Evolutionary conservation across 2,888 invertebrate species (phyloP).

Genomic region (Leptinotarsa rubiginosa): DNA sequence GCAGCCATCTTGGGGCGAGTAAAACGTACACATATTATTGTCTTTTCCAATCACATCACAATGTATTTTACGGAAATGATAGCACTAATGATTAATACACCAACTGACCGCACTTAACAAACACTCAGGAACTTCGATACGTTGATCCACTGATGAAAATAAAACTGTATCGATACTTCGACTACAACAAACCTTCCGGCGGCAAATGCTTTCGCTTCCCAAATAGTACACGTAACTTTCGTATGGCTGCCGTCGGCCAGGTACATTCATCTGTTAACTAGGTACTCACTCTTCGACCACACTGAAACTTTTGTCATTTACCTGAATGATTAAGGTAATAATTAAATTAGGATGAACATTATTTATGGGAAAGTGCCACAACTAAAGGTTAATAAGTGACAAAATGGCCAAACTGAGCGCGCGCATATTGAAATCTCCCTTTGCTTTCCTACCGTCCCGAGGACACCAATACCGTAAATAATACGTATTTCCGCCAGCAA

Average conservation of each 20-base stretch:
- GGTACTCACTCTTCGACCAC: conserved; percentile 10
- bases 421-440: conserved; percentile 20
- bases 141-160: background rate
- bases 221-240: conserved; percentile 39
- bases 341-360: conserved; percentile 61
- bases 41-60: conserved; percentile 69
- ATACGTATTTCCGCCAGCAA: conserved; percentile 21
- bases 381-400: conserved; percentile 67
- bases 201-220: conserved; percentile 53
- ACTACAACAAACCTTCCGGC: conserved; percentile 55
- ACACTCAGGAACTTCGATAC: conserved; percentile 51
- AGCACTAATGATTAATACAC: conserved; percentile 46
- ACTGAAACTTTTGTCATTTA: conserved; percentile 1
- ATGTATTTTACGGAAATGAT: conserved; percentile 37
- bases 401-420: conserved; percentile 59
- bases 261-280: background rate
- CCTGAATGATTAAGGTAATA: conserved; percentile 39
- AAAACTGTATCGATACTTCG: conserved; percentile 20
- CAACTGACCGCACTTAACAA: conserved; percentile 45
- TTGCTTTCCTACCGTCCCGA: conserved; percentile 5
- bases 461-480: conserved; percentile 18
- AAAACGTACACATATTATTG: conserved; percentile 68
- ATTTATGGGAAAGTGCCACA: conserved; percentile 65
- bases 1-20: conserved; percentile 66
- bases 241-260: conserved; percentile 32